Base-by-base conservation (phyloP, 1,140 invertebrate genomes). In the Achroia grisella region DNA sequence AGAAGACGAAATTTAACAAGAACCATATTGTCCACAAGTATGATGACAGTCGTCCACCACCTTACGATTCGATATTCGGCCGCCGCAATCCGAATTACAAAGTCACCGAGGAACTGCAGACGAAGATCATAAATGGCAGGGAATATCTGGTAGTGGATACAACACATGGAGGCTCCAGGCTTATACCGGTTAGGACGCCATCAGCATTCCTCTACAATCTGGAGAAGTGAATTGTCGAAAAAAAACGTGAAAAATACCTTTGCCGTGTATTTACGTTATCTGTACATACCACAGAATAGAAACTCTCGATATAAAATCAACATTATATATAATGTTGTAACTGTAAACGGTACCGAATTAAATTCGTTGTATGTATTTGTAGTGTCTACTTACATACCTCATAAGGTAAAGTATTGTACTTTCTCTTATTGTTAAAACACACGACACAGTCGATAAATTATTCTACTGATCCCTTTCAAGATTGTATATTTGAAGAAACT, bases 171-270 rank as follows among this genome's bases (percentile, higher is more conserved):
- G 88, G 88, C 11, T 89, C 79, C 8, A 88, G 89, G 52, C 79
- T 94, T 14, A 89, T 94, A 47, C 92, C 93, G 1, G 86, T 91
- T 0, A 77, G 92, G 56, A 89, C 90, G 4, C 91, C 92, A 0
- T 94, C 93, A 3, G 91, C 92, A 12, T 88, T 93, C 34, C 70
- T 94, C 0, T 94, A 93, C 81, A 90, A 48, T 6, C 39, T 47
- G 27, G 35, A 43, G 9, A 27, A 46, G 35, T 44, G 17, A 23
- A 3, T 23, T 23, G 6, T 23, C 6, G 17, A 52, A 41, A 17
- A 36, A 11, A 39, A 9, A 35, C 23, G 29, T 39, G 17, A 23
- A 23, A 23, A 23, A 23, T 23, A 23, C 17, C 17, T 23, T 23
- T 23, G 17, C 6, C 17, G 6, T 23, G 17, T 23, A 23, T 23